These are phyloP conservation scores for Phocides pigmalion DNA, from an alignment of 1,140 invertebrate genomes.

Conservation along the genomic window DNA sequence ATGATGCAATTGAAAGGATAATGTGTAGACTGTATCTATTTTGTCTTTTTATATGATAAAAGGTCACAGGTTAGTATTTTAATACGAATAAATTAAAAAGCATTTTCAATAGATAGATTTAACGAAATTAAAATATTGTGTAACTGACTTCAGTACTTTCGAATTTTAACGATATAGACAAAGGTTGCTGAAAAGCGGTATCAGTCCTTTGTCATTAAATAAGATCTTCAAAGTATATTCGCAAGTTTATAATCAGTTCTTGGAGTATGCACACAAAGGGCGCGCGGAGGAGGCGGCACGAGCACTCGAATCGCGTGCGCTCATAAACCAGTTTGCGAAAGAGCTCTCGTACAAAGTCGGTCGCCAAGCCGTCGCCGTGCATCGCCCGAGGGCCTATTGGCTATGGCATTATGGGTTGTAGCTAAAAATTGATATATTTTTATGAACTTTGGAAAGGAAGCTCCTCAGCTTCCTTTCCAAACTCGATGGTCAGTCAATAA, in stretches of 20 bases:
- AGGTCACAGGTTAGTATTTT: background rate
- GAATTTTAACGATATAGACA: no score
- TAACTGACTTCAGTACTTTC: no score
- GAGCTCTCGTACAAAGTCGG: conserved; percentile 59
- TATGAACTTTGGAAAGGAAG: background rate
- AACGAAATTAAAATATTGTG: no score
- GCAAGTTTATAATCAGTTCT: conserved; percentile 31
- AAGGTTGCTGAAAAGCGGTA: no score
- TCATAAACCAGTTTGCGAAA: conserved; percentile 67
- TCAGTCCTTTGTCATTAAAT: background rate
- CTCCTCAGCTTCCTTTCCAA: background rate
- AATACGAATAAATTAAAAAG: background rate
- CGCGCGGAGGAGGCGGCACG: conserved; percentile 39
- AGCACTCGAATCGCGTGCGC: conserved; percentile 41
- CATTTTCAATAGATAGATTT: background rate
- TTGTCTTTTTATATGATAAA: background rate
- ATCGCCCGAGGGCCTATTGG: conserved; percentile 48
- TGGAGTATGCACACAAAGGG: conserved; percentile 38
- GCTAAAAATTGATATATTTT: conserved; percentile 6
- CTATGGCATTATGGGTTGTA: conserved; percentile 41
- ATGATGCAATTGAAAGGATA: no score
- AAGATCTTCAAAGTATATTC: conserved; percentile 10
- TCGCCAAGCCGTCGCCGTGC: conserved; percentile 45
- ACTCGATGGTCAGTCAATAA: no score
- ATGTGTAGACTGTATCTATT: background rate